Conservation (phyloP, 2,113 vertebrate genomes). For the Sinocyclocheilus maitianheensis region DNA sequence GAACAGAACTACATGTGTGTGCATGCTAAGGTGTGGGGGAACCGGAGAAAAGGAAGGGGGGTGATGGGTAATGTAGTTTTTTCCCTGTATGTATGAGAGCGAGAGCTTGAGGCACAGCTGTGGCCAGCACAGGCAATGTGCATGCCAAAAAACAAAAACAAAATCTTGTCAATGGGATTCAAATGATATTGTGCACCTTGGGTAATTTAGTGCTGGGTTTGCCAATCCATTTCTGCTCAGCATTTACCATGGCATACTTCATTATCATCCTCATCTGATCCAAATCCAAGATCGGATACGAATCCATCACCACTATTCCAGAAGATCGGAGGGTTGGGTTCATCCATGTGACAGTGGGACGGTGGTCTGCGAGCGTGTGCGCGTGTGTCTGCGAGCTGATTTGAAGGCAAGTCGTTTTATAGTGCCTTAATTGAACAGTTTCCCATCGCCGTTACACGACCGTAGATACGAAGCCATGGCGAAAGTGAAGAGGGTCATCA, state of each 20-base stretch:
- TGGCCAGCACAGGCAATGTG: conserved; percentile 20
- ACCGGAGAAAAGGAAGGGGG: conserved; percentile 41
- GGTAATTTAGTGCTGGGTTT: conserved; percentile 38
- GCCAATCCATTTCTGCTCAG: conserved; percentile 40
- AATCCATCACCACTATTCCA: neutral
- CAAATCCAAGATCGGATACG: conserved; percentile 20
- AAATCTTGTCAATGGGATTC: conserved; percentile 3
- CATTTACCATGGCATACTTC: conserved; percentile 36
- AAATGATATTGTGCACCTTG: conserved; percentile 21
- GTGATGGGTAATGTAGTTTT: conserved; percentile 35
- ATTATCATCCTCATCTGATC: conserved; percentile 33
- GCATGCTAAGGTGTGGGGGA: conserved; percentile 63
- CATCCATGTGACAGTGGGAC: conserved; percentile 58
- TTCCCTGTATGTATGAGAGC: conserved; percentile 32
- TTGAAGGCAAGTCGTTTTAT: conserved; percentile 63
- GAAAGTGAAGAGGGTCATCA: conserved; percentile 28
- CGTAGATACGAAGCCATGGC: conserved; percentile 22
- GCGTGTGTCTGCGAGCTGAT: conserved; percentile 48
- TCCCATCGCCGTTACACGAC: conserved; percentile 28
- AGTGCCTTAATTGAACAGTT: conserved; percentile 73
- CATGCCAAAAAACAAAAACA: conserved; percentile 41
- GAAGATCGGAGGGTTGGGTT: conserved; percentile 48
- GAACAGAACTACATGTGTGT: conserved; percentile 71
- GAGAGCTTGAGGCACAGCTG: conserved; percentile 26
- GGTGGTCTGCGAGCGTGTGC: conserved; percentile 44